Conservation (phyloP, 2,113 vertebrate genomes). For the Alaudala cheleensis region DNA sequence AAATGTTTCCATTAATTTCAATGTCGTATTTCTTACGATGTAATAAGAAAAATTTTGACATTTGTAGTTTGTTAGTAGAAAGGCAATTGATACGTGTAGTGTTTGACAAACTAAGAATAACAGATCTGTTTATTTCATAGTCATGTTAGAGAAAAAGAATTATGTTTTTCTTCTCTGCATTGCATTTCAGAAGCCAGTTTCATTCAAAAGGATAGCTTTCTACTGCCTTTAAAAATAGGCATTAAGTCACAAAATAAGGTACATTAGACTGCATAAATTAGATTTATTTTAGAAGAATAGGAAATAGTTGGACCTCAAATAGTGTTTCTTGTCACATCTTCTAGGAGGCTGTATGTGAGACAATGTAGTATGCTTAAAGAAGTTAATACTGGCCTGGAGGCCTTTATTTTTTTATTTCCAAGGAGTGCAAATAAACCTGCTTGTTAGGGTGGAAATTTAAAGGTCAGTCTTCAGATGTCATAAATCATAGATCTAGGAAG, state of each 20-base stretch:
- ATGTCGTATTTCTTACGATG: not conserved
- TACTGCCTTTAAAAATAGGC: not conserved
- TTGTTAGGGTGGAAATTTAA: constrained; percentile 57
- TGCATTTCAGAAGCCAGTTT: not conserved
- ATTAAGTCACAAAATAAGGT: not conserved
- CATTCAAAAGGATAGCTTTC: not conserved
- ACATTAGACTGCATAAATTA: not conserved
- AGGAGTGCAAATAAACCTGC: constrained; percentile 42
- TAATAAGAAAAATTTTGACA: not conserved
- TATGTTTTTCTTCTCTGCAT: not conserved
- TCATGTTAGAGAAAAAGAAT: not conserved
- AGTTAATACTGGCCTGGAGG: constrained; percentile 31
- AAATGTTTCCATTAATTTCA: not conserved
- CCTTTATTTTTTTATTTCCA: constrained; percentile 29
- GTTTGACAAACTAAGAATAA: not conserved
- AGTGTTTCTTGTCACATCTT: not conserved
- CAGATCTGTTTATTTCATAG: not conserved
- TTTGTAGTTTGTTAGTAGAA: not conserved
- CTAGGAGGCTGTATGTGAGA: not conserved
- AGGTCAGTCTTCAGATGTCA: constrained; percentile 43
- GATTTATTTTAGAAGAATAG: not conserved
- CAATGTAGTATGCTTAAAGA: not conserved
- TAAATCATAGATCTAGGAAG: constrained; percentile 46
- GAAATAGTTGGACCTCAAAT: not conserved
- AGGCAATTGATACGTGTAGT: not conserved